Evolutionary conservation across 2,888 invertebrate genomes (phyloP).

Genomic region (Camponotus fellah): DNA sequence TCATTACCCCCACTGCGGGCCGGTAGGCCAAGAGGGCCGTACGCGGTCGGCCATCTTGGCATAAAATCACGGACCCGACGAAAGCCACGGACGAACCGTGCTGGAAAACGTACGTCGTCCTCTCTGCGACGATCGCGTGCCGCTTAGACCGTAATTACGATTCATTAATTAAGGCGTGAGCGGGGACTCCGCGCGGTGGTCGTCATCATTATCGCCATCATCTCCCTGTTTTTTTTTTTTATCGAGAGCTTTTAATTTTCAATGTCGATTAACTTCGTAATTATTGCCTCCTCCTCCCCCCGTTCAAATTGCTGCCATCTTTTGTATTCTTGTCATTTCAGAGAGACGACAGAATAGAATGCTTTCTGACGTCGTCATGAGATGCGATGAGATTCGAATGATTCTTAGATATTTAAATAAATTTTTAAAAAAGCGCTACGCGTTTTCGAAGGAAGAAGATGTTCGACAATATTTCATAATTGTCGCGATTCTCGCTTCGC

Average conservation of each 20-base stretch:
- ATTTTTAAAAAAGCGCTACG: neutral
- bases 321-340: neutral
- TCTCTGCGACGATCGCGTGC: slow-evolving; percentile 80
- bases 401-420: neutral
- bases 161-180: slow-evolving; percentile 82
- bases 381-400: too few species aligned
- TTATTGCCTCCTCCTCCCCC: neutral
- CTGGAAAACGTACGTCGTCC: slow-evolving; percentile 69
- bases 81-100: slow-evolving; percentile 65
- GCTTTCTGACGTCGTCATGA: neutral
- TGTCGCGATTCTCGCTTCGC: slow-evolving; percentile 32
- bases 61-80: slow-evolving; percentile 74
- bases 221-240: slow-evolving; percentile 36
- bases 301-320: neutral
- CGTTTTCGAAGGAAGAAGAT: neutral
- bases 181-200: slow-evolving; percentile 73
- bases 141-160: slow-evolving; percentile 80
- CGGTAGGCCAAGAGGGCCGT: slow-evolving; percentile 78
- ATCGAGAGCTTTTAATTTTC: neutral
- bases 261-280: neutral
- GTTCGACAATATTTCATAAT: slow-evolving; percentile 17
- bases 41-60: slow-evolving; percentile 84
- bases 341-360: neutral
- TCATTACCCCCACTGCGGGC: slow-evolving; percentile 84
- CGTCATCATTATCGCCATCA: slow-evolving; percentile 44